Conservation (phyloP, 2,113 vertebrate genomes). For the Neolamprologus sp. region DNA sequence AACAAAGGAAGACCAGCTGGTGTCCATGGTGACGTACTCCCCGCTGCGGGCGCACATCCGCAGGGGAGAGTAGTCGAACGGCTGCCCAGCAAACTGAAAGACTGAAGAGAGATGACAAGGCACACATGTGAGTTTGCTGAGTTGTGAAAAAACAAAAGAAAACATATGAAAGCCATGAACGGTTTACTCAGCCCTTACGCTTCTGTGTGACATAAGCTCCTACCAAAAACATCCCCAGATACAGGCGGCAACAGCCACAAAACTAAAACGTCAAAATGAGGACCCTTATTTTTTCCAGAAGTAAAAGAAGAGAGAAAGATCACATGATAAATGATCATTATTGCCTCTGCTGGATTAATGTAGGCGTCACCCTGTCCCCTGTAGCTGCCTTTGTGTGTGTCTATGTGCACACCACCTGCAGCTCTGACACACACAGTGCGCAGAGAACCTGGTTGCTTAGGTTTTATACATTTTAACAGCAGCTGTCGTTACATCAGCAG, state of each 20-base stretch:
- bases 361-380: not conserved
- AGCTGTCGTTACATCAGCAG: not conserved
- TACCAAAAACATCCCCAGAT: not conserved
- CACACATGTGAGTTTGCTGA: not conserved
- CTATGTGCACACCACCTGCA: not conserved
- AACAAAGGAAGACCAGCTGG: conserved; percentile 89
- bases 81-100: conserved; percentile 83
- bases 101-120: conserved; percentile 57
- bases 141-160: not conserved
- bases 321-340: not conserved
- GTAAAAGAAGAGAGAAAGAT: not conserved
- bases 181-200: not conserved
- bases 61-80: conserved; percentile 81
- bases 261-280: not conserved
- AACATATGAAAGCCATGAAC: not conserved
- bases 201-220: not conserved
- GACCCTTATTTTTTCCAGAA: not conserved
- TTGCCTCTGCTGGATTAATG: not conserved
- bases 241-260: not conserved
- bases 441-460: not conserved
- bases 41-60: conserved; percentile 84
- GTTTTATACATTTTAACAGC: not conserved
- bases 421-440: not conserved
- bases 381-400: not conserved
- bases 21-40: conserved; percentile 88